A percentile compares a stretch with the other conserved stretches of the same genome.
Evolutionary conservation across 2,113 vertebrate species (phyloP).

Genomic region (Cebus imitator): DNA sequence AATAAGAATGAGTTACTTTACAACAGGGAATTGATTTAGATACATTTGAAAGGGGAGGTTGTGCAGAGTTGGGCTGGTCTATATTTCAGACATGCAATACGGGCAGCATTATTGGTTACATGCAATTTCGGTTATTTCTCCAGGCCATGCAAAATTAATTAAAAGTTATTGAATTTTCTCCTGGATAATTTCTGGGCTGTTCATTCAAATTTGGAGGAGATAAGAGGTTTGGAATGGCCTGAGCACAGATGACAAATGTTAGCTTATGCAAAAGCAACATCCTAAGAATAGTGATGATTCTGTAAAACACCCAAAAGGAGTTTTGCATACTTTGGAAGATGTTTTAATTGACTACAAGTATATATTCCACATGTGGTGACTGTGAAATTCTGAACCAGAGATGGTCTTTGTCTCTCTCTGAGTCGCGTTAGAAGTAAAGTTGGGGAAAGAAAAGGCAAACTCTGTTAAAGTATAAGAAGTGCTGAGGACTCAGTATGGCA

Average conservation of each 20-base stretch:
- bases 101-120: not conserved
- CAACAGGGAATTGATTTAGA: not conserved
- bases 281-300: conserved; percentile 38
- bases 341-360: not conserved
- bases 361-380: not conserved
- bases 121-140: conserved; percentile 51
- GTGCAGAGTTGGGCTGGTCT: not conserved
- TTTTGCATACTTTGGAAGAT: conserved; percentile 30
- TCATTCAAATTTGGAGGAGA: conserved; percentile 41
- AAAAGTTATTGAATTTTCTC: conserved; percentile 57
- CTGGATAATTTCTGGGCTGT: conserved; percentile 44
- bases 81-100: not conserved
- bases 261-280: conserved; percentile 33
- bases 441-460: not conserved
- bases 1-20: not conserved
- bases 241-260: conserved; percentile 24
- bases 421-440: not conserved
- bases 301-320: conserved; percentile 31
- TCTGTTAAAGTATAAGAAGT: not conserved
- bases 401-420: not conserved
- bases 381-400: not conserved
- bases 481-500: not conserved
- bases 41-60: not conserved
- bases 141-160: conserved; percentile 52
- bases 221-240: not conserved